Evolutionary conservation across 2,113 vertebrate species (phyloP).

Genomic region (Tychaedon coryphoeus): DNA sequence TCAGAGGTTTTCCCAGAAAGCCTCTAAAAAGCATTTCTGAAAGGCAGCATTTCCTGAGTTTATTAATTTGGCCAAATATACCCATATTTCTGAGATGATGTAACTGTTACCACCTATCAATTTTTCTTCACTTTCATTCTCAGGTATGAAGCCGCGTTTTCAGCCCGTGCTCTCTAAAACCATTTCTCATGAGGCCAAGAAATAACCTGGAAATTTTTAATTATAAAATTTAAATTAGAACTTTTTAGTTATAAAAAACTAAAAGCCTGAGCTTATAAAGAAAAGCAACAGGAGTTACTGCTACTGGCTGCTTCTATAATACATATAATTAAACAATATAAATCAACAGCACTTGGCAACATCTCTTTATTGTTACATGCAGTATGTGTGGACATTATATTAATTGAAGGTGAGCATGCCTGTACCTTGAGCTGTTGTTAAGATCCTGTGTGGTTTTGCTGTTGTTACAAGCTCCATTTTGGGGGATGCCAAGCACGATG

Average conservation of each 20-base stretch:
- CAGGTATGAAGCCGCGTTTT: background rate
- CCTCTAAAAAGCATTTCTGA: background rate
- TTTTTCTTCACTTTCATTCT: background rate
- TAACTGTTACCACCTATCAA: background rate
- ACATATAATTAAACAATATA: background rate
- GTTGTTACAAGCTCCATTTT: background rate
- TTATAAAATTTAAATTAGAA: constrained; percentile 9
- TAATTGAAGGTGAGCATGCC: background rate
- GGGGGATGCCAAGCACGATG: background rate
- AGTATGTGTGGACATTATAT: background rate
- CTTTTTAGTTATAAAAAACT: background rate
- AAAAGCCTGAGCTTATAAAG: background rate
- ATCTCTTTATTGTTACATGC: background rate
- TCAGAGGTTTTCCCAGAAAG: background rate
- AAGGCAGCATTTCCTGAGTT: background rate
- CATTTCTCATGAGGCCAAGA: background rate
- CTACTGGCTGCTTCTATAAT: background rate
- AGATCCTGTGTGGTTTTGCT: background rate
- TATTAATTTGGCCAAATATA: background rate
- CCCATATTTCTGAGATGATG: background rate
- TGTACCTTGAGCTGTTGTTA: background rate
- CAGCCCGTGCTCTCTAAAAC: background rate
- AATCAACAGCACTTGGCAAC: background rate
- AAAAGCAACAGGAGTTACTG: background rate
- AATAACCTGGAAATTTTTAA: constrained; percentile 13